Conservation (phyloP, 1,140 invertebrate species). For the Sitobion miscanthi region DNA sequence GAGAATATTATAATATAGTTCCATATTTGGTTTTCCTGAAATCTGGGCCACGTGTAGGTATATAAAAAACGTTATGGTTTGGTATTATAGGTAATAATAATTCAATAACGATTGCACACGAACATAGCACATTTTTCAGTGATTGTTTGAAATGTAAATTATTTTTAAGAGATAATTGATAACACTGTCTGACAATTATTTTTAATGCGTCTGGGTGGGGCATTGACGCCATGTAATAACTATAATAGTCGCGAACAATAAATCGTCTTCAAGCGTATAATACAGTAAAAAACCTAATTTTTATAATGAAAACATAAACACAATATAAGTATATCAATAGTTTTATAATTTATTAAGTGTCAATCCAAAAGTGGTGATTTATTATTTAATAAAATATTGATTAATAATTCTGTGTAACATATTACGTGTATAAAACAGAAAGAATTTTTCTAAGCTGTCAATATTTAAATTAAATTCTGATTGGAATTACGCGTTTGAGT, state of each 20-base stretch:
- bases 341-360: background rate
- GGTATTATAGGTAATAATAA: background rate
- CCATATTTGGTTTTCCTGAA: background rate
- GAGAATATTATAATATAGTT: background rate
- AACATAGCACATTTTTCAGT: background rate
- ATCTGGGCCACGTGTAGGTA: background rate
- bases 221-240: no score
- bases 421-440: background rate
- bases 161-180: background rate
- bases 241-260: background rate
- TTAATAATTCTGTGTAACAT: background rate
- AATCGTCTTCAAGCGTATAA: background rate
- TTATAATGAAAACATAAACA: background rate
- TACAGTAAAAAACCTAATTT: background rate
- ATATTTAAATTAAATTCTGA: background rate
- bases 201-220: background rate
- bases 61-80: background rate
- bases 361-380: background rate
- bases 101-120: background rate
- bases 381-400: constrained; percentile 4
- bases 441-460: background rate
- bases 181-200: background rate
- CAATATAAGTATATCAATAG: background rate
- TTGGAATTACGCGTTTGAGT: background rate
- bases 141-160: background rate